These are phyloP conservation scores for Crotalus viridis DNA, from an alignment of 2,113 vertebrate genomes.

Conservation along the genomic window DNA sequence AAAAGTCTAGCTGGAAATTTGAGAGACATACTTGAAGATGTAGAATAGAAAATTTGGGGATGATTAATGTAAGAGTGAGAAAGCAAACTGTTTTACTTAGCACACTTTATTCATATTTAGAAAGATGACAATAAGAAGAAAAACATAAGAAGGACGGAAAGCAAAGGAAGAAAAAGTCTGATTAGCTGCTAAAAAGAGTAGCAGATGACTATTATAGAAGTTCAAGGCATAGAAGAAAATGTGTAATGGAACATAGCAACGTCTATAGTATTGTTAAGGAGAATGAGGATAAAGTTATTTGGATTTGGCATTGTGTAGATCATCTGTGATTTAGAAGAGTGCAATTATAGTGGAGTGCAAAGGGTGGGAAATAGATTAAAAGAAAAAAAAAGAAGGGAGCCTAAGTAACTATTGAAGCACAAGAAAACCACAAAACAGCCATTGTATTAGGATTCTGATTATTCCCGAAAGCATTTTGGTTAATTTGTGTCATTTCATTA, in stretches of 20 bases:
- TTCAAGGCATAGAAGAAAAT: background rate
- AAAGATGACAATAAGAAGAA: background rate
- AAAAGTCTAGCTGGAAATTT: background rate
- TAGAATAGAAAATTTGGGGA: background rate
- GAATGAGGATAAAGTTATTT: background rate
- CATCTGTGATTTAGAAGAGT: background rate
- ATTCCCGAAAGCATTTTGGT: background rate
- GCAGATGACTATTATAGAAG: background rate
- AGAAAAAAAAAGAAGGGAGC: background rate
- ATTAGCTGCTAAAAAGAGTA: background rate
- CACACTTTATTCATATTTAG: background rate
- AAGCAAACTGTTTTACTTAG: background rate
- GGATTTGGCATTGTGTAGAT: background rate
- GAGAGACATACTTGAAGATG: background rate
- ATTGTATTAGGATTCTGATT: background rate
- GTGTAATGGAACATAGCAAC: too few relatives aligned
- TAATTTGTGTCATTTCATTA: background rate
- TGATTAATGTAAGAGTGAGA: background rate
- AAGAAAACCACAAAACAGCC: background rate
- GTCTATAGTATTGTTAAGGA: background rate
- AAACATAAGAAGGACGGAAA: background rate
- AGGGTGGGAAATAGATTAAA: background rate
- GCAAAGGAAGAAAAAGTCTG: background rate
- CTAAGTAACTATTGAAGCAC: background rate
- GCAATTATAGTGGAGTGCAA: background rate